A percentile compares a stretch with the other conserved stretches of the same genome.
Conservation (phyloP, 2,888 invertebrate genomes). For the Aspidiotus rigidus region DNA sequence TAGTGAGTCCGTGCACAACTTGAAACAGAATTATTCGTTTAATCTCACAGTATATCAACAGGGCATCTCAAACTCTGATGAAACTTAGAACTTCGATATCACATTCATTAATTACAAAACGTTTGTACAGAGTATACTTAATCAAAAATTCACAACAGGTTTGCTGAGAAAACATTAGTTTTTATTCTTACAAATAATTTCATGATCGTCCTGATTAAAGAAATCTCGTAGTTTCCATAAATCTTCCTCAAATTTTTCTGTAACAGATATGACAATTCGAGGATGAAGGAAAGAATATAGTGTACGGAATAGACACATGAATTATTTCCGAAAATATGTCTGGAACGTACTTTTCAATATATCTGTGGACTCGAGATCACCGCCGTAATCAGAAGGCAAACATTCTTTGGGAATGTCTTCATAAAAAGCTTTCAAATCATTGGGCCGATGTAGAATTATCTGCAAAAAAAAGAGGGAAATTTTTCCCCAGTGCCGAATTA, state of each 20-base stretch:
- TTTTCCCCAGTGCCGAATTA: no score
- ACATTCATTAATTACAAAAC: no score
- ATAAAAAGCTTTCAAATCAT: slow-evolving; percentile 39
- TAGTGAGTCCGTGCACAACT: no score
- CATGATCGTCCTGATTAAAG: slow-evolving; percentile 21
- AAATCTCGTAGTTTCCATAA: slow-evolving; percentile 23
- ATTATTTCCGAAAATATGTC: not conserved
- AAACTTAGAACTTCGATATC: no score
- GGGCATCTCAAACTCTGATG: no score
- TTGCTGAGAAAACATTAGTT: no score
- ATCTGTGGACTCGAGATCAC: slow-evolving; percentile 40
- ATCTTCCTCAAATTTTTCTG: slow-evolving; percentile 19
- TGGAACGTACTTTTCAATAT: slow-evolving; percentile 7
- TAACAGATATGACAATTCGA: not conserved
- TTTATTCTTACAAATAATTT: slow-evolving; percentile 1
- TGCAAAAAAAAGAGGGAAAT: slow-evolving; percentile 39
- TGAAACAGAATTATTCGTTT: no score
- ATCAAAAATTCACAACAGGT: no score
- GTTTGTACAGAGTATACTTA: no score
- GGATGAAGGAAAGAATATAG: not conserved
- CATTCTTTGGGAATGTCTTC: slow-evolving; percentile 44
- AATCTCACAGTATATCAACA: no score
- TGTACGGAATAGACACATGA: not conserved
- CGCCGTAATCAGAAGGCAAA: slow-evolving; percentile 53
- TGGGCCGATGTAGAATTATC: slow-evolving; percentile 38